Evolutionary conservation across 2,113 vertebrate species (phyloP).

Genomic region (Dinomys branickii): DNA sequence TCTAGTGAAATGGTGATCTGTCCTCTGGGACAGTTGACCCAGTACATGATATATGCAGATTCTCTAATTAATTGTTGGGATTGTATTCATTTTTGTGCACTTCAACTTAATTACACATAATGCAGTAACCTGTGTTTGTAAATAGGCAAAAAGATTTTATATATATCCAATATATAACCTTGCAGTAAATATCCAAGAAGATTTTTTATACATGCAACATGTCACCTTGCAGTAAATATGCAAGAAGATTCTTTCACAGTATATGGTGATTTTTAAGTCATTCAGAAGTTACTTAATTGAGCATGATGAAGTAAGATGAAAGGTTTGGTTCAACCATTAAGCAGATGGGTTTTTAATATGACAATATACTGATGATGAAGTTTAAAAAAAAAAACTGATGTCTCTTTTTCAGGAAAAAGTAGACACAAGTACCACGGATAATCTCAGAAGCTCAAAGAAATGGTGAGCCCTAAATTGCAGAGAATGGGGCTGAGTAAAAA

Average conservation of each 20-base stretch:
- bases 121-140: not conserved
- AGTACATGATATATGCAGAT: not conserved
- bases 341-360: constrained; percentile 51
- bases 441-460: constrained; percentile 77
- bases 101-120: not conserved
- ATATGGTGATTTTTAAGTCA: constrained; percentile 7
- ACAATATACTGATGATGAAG: constrained; percentile 55
- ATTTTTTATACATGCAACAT: constrained; percentile 49
- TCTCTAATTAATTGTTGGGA: not conserved
- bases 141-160: too few species aligned
- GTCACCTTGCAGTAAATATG: too few species aligned
- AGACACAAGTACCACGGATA: constrained; percentile 72
- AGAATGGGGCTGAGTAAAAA: constrained; percentile 70
- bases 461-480: constrained; percentile 73
- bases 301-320: not conserved
- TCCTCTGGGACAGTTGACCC: not conserved
- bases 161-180: too few species aligned
- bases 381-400: constrained; percentile 20
- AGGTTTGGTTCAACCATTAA: constrained; percentile 28
- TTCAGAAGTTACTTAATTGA: constrained; percentile 42
- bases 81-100: constrained; percentile 49
- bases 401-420: constrained; percentile 67
- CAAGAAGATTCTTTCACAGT: constrained; percentile 32
- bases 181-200: constrained; percentile 39
- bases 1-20: not conserved